These are phyloP conservation scores for Drosophila neonasuta DNA, from an alignment of 2,888 invertebrate genomes.

Conservation along the genomic window DNA sequence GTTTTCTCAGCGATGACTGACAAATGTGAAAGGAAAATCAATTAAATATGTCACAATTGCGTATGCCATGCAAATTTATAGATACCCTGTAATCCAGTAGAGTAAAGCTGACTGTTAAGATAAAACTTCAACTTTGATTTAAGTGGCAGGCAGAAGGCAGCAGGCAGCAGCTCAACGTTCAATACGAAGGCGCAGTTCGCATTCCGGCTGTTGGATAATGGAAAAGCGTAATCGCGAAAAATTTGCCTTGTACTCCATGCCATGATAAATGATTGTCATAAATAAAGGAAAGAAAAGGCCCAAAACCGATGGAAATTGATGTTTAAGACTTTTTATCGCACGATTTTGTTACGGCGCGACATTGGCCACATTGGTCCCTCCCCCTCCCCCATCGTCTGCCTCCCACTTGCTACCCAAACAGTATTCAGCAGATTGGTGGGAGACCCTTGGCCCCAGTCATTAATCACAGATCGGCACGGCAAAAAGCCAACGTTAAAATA, in stretches of 20 bases:
- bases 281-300: conserved; percentile 69
- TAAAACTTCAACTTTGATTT: conserved; percentile 55
- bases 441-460: conserved; percentile 57
- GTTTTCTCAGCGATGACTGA: conserved; percentile 30
- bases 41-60: conserved; percentile 9
- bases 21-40: conserved; percentile 22
- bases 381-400: neutral
- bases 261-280: conserved; percentile 81
- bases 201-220: conserved; percentile 60
- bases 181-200: conserved; percentile 15
- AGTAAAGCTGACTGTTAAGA: conserved; percentile 38
- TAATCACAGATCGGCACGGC: conserved; percentile 69
- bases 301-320: conserved; percentile 74
- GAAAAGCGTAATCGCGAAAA: conserved; percentile 74
- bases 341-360: conserved; percentile 67
- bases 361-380: conserved; percentile 33
- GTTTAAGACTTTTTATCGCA: conserved; percentile 78
- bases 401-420: no score
- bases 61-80: neutral
- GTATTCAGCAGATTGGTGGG: conserved; percentile 15
- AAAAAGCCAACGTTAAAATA: conserved; percentile 47
- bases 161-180: neutral
- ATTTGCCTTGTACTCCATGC: conserved; percentile 68
- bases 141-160: neutral
- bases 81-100: conserved; percentile 11